Evolutionary conservation across 2,888 invertebrate genomes (phyloP), one percentile per base, ranked within the genome.

Genomic region (Scaeva pyrastri): DNA sequence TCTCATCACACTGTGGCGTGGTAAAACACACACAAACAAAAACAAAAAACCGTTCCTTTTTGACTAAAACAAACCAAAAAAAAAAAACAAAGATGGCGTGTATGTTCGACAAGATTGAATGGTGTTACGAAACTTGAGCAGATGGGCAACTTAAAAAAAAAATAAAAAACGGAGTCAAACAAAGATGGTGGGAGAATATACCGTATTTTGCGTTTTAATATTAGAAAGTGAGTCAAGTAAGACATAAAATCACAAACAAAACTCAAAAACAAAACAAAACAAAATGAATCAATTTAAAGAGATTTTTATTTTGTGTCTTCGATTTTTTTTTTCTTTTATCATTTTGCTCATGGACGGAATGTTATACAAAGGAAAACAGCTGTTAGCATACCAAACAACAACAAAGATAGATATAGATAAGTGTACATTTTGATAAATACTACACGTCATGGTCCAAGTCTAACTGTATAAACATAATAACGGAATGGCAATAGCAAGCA

Each of bases 151-250:
- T 31, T 31, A 52, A 48, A 14, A 58, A 56, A n/a, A 31, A 56
- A n/a, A 55, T 31, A 11, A 19, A 4, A 31, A 39, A 36, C 12
- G 21, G 23, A 19, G 39, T 21, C 14, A 23, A 52, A 52, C 14
- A 26, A 64, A 48, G 26, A 64, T 41, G 39, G 41, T 52, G 73
- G 62, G 73, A 68, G 21, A 50, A 48, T 70, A 45, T 70, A 58
- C 52, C 60, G 66, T 52, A 73, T 74, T 71, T 36, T 76, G 56
- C 26, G 39, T 62, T 70, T 77, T 52, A 78, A 78, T 58, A 86
- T 77, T 86, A 86, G 86, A 86, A 86, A 86, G 86, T 86, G 86
- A 82, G 71, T 71, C 77, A 78, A 80, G 73, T 70, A 74, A 68
- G 64, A 74, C 62, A 60, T 70, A 62, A 60, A 64, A 64, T 64